These are phyloP conservation scores for Hycleus phaleratus DNA, from an alignment of 1,140 invertebrate species.

Conservation along the genomic window DNA sequence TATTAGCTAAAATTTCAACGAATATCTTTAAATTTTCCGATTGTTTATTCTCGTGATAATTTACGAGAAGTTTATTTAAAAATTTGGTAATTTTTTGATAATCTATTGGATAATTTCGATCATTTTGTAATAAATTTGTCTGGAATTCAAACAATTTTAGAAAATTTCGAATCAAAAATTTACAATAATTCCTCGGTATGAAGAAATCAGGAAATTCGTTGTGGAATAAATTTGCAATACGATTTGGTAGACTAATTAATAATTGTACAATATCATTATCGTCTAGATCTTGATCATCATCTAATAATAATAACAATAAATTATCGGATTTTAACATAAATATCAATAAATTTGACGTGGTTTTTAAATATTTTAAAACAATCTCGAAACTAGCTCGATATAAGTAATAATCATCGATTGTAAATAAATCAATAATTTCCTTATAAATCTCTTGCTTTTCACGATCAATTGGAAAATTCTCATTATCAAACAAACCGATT, in stretches of 20 bases:
- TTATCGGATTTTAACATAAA: conserved; percentile 40
- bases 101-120: conserved; percentile 37
- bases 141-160: conserved; percentile 52
- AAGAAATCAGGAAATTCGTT: conserved; percentile 51
- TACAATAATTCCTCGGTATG: conserved; percentile 48
- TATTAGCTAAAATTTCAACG: conserved; percentile 25
- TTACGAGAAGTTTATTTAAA: conserved; percentile 52
- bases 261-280: conserved; percentile 48
- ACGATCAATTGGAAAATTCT: conserved; percentile 45
- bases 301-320: too few relatives aligned
- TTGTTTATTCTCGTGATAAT: conserved; percentile 44
- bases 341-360: conserved; percentile 20
- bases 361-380: conserved; percentile 45
- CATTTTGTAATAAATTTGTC: conserved; percentile 36
- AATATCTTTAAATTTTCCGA: conserved; percentile 42
- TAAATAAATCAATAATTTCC: conserved; percentile 41
- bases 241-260: conserved; percentile 55
- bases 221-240: conserved; percentile 57
- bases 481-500: conserved; percentile 43
- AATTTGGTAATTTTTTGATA: conserved; percentile 45
- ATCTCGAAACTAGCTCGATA: conserved; percentile 46
- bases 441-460: conserved; percentile 38
- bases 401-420: conserved; percentile 46
- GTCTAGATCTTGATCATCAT: conserved; percentile 16
- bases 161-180: conserved; percentile 53